Evolutionary conservation across 2,888 invertebrate genomes (phyloP).

Genomic region (Drosophila paracracens): DNA sequence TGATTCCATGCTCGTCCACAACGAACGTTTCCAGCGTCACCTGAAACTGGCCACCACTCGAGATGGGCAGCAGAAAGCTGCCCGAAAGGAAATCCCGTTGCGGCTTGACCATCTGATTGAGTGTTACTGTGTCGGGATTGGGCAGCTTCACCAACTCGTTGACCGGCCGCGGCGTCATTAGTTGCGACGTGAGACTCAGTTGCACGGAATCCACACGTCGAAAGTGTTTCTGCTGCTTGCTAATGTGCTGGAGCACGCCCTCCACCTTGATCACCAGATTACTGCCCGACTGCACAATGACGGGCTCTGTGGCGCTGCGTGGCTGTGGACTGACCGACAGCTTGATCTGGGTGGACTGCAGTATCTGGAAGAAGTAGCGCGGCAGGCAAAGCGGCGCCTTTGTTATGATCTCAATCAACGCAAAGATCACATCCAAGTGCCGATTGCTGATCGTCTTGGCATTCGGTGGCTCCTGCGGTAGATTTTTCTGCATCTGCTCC

Average conservation of each 20-base stretch:
- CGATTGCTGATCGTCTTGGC: constrained; percentile 84
- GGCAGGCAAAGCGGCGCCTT: constrained; percentile 89
- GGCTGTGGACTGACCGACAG: constrained; percentile 93
- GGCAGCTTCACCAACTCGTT: constrained; percentile 66
- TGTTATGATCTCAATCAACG: constrained; percentile 88
- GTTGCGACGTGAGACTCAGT: constrained; percentile 89
- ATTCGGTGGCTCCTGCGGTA: constrained; percentile 82
- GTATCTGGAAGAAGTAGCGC: constrained; percentile 92
- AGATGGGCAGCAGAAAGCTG: constrained; percentile 91
- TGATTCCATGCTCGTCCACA: constrained; percentile 92
- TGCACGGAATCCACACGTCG: constrained; percentile 90
- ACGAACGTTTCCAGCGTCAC: constrained; percentile 94
- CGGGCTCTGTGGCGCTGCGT: constrained; percentile 91
- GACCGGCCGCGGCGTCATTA: constrained; percentile 85
- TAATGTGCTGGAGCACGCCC: constrained; percentile 93
- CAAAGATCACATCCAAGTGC: constrained; percentile 87
- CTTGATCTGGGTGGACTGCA: constrained; percentile 93
- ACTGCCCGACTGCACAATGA: constrained; percentile 92
- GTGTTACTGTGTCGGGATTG: constrained; percentile 85
- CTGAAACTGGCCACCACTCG: constrained; percentile 89
- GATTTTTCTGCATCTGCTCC: constrained; percentile 78
- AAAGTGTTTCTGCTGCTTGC: constrained; percentile 88
- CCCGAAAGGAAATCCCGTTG: constrained; percentile 97
- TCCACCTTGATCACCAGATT: constrained; percentile 96
- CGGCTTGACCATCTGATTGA: constrained; percentile 93